These are phyloP conservation scores for Porites divaricata DNA, from an alignment of 92 coral and sea anemone species.

Conservation along the genomic window DNA sequence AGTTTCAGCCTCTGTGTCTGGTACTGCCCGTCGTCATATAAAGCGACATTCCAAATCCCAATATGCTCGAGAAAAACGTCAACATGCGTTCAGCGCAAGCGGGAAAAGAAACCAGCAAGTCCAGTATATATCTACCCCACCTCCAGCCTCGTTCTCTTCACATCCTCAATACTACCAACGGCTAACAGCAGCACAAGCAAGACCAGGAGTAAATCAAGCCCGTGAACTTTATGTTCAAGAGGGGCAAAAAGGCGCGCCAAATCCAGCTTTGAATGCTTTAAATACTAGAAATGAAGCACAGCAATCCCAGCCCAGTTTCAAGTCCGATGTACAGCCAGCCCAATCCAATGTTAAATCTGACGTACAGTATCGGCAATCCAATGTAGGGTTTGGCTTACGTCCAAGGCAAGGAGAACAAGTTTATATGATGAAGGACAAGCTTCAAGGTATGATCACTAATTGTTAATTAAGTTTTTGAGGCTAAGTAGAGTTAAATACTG, in stretches of 20 bases:
- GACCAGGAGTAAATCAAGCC: not conserved
- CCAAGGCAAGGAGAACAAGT: not conserved
- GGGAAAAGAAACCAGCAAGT: not conserved
- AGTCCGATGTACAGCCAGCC: no score
- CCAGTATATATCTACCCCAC: not conserved
- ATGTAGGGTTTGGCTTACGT: not conserved
- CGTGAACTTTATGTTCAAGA: not conserved
- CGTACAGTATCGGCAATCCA: not conserved
- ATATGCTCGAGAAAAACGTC: constrained; percentile 2
- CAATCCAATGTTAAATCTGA: no score
- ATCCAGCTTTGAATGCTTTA: not conserved
- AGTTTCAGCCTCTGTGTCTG: not conserved
- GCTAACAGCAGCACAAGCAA: not conserved
- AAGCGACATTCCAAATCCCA: not conserved
- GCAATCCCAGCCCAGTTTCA: not conserved
- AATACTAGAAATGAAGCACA: not conserved
- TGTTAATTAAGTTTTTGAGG: not conserved
- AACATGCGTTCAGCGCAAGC: constrained; percentile 1
- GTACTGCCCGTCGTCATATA: not conserved
- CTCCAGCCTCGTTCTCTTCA: not conserved
- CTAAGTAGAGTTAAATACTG: not conserved
- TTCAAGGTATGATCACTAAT: not conserved
- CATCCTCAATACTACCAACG: not conserved
- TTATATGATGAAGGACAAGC: not conserved
- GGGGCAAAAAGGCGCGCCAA: not conserved